Conservation (phyloP, 2,113 vertebrate species). For the Strix uralensis region DNA sequence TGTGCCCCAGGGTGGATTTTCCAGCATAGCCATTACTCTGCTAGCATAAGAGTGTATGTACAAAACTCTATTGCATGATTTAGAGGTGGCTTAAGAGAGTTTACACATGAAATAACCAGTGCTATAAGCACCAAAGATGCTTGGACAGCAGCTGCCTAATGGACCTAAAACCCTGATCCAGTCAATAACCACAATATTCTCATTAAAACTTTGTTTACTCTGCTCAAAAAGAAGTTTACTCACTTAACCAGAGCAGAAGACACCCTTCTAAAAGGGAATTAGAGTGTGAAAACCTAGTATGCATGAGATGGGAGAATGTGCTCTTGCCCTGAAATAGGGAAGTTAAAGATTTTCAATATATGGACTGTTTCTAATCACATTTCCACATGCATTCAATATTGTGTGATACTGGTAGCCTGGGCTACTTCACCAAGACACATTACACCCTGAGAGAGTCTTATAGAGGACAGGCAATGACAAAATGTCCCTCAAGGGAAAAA, state of each 20-base stretch:
- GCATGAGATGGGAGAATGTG: background rate
- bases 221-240: background rate
- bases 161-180: background rate
- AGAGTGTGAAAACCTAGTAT: background rate
- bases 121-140: background rate
- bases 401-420: background rate
- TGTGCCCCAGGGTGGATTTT: background rate
- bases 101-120: slow-evolving; percentile 25
- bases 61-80: slow-evolving; percentile 2
- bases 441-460: background rate
- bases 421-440: background rate
- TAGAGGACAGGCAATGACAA: background rate
- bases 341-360: background rate
- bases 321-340: background rate
- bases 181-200: slow-evolving; percentile 14
- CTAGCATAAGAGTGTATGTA: background rate
- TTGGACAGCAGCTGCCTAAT: slow-evolving; percentile 17
- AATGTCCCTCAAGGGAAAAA: background rate
- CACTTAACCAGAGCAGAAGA: slow-evolving; percentile 2
- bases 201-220: slow-evolving; percentile 23
- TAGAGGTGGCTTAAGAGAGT: slow-evolving; percentile 26
- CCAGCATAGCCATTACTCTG: background rate
- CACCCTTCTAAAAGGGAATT: background rate
- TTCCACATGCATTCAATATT: background rate
- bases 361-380: background rate